Conservation (phyloP, 1,140 invertebrate genomes). For the Brachionus plicatilis region DNA sequence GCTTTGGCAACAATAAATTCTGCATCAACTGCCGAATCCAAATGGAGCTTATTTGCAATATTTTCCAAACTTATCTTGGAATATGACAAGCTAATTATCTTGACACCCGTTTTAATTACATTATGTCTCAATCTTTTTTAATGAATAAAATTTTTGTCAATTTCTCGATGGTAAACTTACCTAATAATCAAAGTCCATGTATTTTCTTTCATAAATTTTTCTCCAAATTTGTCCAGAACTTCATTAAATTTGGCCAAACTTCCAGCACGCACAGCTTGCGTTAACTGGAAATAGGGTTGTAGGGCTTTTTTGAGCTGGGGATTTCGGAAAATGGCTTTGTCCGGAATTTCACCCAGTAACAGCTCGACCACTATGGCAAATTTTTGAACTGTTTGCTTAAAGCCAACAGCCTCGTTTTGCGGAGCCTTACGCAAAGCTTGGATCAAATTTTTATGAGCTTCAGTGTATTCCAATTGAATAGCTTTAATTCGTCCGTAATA, state of each 20-base stretch:
- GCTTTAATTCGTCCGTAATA: slow-evolving; percentile 93
- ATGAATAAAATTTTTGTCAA: neutral
- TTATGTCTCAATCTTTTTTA: slow-evolving; percentile 73
- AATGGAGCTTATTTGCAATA: slow-evolving; percentile 82
- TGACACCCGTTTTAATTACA: slow-evolving; percentile 96
- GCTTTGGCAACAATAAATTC: slow-evolving; percentile 98
- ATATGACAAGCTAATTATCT: slow-evolving; percentile 92
- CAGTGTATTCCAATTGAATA: slow-evolving; percentile 91
- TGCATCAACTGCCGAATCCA: slow-evolving; percentile 92
- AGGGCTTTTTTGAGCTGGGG: slow-evolving; percentile 76
- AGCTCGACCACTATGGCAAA: slow-evolving; percentile 90
- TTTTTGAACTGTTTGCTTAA: slow-evolving; percentile 93
- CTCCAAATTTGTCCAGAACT: slow-evolving; percentile 71
- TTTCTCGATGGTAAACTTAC: neutral
- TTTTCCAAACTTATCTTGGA: slow-evolving; percentile 89
- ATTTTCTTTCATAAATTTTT: slow-evolving; percentile 66
- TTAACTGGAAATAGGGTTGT: slow-evolving; percentile 91
- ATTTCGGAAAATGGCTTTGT: slow-evolving; percentile 69
- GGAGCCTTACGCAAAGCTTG: slow-evolving; percentile 89
- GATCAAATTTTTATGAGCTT: slow-evolving; percentile 86
- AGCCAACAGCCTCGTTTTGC: slow-evolving; percentile 92
- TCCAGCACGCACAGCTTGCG: slow-evolving; percentile 82
- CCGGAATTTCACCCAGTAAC: slow-evolving; percentile 91
- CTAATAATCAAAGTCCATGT: slow-evolving; percentile 85
- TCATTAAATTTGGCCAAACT: slow-evolving; percentile 88